phyloP scores from a whole-genome alignment of 2,888 invertebrate genomes.

The Mimachlamys varia region DNA sequence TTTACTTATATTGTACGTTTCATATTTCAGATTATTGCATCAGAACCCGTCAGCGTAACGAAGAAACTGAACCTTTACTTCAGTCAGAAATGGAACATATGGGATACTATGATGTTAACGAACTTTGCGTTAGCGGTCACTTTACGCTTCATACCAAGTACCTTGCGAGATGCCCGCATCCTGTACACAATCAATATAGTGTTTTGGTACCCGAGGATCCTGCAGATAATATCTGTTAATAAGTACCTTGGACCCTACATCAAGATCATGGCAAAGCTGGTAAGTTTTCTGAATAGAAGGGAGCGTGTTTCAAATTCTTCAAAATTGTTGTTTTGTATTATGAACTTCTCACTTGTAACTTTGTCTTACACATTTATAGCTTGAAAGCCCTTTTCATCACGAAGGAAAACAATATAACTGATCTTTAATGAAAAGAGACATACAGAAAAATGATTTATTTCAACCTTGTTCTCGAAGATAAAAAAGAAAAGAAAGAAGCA shows the following conservation, averaged over 20 bases:
- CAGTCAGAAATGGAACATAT: slow-evolving; percentile 97
- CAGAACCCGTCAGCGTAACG: slow-evolving; percentile 82
- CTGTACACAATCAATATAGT: slow-evolving; percentile 97
- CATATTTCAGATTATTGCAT: slow-evolving; percentile 79
- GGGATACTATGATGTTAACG: slow-evolving; percentile 94
- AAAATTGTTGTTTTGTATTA: too few species aligned
- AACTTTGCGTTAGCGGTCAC: slow-evolving; percentile 93
- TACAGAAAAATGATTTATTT: too few species aligned
- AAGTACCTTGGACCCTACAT: slow-evolving; percentile 96
- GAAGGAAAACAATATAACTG: too few species aligned
- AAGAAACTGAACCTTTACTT: slow-evolving; percentile 97
- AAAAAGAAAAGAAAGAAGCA: too few species aligned
- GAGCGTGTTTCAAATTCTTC: too few species aligned
- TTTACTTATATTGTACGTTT: too few species aligned
- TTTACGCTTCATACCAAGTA: slow-evolving; percentile 87
- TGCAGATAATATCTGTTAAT: slow-evolving; percentile 97
- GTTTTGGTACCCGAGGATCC: slow-evolving; percentile 89
- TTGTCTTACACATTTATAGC: too few species aligned
- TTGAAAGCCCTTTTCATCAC: too few species aligned
- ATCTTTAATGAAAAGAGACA: too few species aligned
- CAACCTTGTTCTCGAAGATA: too few species aligned
- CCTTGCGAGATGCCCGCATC: slow-evolving; percentile 86
- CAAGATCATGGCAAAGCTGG: slow-evolving; percentile 99
- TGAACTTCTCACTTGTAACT: too few species aligned
- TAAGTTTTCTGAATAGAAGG: slow-evolving; percentile 83